Evolutionary conservation across 2,113 vertebrate genomes (phyloP), one percentile per base, ranked within the genome.

Genomic region (Eublepharis macularius): DNA sequence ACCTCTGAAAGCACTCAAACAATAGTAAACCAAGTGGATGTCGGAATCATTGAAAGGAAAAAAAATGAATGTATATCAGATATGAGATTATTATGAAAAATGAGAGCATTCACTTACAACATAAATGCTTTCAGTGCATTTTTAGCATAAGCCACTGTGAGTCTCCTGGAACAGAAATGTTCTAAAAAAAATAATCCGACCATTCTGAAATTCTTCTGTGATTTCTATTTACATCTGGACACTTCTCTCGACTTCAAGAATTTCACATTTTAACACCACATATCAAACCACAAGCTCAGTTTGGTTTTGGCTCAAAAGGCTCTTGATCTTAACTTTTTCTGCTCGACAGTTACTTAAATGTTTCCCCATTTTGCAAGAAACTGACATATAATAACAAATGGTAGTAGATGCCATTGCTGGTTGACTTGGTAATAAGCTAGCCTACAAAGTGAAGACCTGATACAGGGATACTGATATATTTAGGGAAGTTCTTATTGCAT

Each of bases 361-460:
- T 78, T 87, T 83, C 65, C 49, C 57, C 91, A 91, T 82, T 90
- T 89, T 69, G 81, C 81, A 68, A 87, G 47, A 2, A 49, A 90
- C 14, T 87, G 89, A 88, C 90, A 91, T 83, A 80, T 91, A 92
- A 84, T 93, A 91, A 93, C 92, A 92, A 88, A 92, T 51, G 84
- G 87, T 63, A 86, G 82, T 4, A 7, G 0, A 12, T 29, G 66
- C 87, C 11, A 2, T 80, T 91, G 45, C 81, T 80, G 47, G 1
- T 39, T 74, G 72, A n/a, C 54, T 26, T 73, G 85, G 65, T 86
- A 54, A 34, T 77, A 88, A 85, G 80, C 69, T 76, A 1, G 2
- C 21, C 49, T 91, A 88, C 75, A 2, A 78, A 91, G 88, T 16
- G 26, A 75, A 91, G n/a, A 29, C 78, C 65, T 89, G 63, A 51